These are phyloP conservation scores for Leucoraja erinaceus DNA, from an alignment of 2,113 vertebrate species.

Conservation along the genomic window DNA sequence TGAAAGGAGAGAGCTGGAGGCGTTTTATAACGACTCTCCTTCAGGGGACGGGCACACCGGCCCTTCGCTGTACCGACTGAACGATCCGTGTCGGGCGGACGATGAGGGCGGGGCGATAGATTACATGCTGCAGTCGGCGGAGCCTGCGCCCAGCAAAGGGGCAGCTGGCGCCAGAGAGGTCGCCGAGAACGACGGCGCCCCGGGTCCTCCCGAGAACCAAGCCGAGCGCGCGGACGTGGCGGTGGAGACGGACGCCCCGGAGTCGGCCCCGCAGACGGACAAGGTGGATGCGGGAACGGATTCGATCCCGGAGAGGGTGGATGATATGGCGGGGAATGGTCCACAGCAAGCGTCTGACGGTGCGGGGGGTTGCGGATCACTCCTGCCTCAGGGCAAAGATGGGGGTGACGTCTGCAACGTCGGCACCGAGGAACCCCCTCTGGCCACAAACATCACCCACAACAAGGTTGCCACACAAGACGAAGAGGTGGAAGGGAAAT, in stretches of 20 bases:
- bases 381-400: background rate
- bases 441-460: no score
- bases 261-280: background rate
- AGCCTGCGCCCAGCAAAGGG: background rate
- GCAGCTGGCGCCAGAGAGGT: background rate
- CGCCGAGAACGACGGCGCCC: background rate
- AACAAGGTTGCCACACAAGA: background rate
- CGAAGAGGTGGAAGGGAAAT: background rate
- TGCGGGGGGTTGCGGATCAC: background rate
- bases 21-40: conserved; percentile 30
- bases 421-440: background rate
- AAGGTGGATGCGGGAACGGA: no score
- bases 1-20: background rate
- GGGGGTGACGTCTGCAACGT: background rate
- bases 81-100: conserved; percentile 14
- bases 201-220: background rate
- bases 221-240: background rate
- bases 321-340: background rate
- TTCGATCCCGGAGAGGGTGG: background rate
- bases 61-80: conserved; percentile 2
- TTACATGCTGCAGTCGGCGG: background rate
- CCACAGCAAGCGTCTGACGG: background rate
- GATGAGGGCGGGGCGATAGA: background rate
- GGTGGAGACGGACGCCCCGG: background rate
- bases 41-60: background rate